Evolutionary conservation across 2,888 invertebrate species (phyloP), one percentile per base, ranked within the genome.

Genomic region (Agriopis leucophaearia): DNA sequence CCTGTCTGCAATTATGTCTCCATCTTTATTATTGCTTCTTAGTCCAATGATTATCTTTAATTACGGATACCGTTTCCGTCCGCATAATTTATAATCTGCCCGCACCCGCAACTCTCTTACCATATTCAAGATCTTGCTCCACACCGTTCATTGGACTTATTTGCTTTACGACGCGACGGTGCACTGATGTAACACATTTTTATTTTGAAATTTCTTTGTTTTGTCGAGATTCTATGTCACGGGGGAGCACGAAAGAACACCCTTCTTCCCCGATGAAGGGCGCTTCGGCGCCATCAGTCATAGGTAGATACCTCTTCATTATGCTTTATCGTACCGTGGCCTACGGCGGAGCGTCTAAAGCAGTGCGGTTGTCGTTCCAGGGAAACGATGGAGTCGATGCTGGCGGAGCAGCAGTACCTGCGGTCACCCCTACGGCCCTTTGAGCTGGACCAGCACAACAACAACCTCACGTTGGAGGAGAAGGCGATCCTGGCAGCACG

Each of bases 381-480:
- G 91, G 98, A 98, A 92, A 97, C 97, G 66, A 97, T 98, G 97
- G 98, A 98, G 89, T 96, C 96, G 62, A 97, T 98, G 96, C 88
- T 97, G 80, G 97, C 96, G 51, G 97, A 97, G 83, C 97, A 97
- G 89, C 97, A 97, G 79, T 96, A 97, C 79, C 94, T 97, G 73
- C 96, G 97, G 56, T 96, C 97, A 59, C 96, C 96, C 3, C 91
- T 97, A 77, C 95, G 97, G 59, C 96, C 97, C 45, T 96, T 97
- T 80, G 96, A 95, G 77, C 91, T 96, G 81, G 97, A 97, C 74
- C 95, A 95, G 68, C 95, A 96, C 80, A 96, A 96, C 80, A 96
- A 95, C 81, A 96, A 96, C 78, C 90, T 97, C 54, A 96, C 96
- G 16, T 84, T 97, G 72, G 97, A 97, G 83, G 97, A 97, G 86